phyloP scores from a whole-genome alignment of 2,797 vertebrate genomes.

The Sebastes cheni region DNA sequence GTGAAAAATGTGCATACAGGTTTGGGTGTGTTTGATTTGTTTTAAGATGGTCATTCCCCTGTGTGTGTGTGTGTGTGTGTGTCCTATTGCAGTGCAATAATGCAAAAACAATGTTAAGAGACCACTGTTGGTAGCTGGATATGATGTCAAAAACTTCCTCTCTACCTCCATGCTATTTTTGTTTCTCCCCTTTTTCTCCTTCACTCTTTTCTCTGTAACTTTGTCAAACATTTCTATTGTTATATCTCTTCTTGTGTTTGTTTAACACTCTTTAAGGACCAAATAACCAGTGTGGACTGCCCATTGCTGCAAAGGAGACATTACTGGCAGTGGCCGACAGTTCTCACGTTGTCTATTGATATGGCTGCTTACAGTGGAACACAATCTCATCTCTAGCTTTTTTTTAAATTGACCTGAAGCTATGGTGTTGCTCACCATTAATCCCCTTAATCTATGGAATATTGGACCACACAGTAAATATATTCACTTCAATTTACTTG shows the following conservation, averaged over 20 bases:
- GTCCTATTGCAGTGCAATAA: slow-evolving; percentile 51
- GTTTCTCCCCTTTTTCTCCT: not conserved
- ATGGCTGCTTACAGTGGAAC: slow-evolving; percentile 11
- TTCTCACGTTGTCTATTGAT: not conserved
- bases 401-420: slow-evolving; percentile 1
- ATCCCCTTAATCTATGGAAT: not conserved
- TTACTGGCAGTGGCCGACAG: not conserved
- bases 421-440: not conserved
- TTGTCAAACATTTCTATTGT: not conserved
- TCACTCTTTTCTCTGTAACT: not conserved
- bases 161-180: slow-evolving; percentile 49
- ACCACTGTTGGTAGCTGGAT: slow-evolving; percentile 50
- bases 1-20: slow-evolving; percentile 49
- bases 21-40: slow-evolving; percentile 40
- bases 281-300: slow-evolving; percentile 48
- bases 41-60: slow-evolving; percentile 37
- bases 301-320: not conserved
- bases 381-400: not conserved
- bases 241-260: not conserved
- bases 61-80: slow-evolving; percentile 27
- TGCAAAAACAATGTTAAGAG: slow-evolving; percentile 39
- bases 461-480: not conserved
- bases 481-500: not conserved
- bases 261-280: slow-evolving; percentile 54
- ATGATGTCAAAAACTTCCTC: slow-evolving; percentile 52